Evolutionary conservation across 2,113 vertebrate genomes (phyloP).

Genomic region (Xyrauchen texanus): DNA sequence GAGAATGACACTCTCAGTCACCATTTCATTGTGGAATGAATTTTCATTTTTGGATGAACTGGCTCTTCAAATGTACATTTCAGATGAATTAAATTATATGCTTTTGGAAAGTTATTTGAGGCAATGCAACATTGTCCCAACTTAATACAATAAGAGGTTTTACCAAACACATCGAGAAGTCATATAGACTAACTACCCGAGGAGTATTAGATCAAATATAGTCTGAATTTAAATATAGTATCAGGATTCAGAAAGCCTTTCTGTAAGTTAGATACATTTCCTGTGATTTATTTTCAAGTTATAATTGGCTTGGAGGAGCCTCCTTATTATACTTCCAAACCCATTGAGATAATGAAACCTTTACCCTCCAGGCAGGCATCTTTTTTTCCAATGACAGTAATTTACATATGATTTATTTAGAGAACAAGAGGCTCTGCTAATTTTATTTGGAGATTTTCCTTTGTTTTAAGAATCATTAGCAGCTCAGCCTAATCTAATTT

Average conservation of each 20-base stretch:
- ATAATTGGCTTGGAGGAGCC: conserved; percentile 64
- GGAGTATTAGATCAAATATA: not conserved
- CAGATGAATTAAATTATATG: too few species aligned
- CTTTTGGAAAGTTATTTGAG: not conserved
- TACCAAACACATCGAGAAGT: not conserved
- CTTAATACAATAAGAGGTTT: not conserved
- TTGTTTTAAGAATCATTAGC: conserved; percentile 99
- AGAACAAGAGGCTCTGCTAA: conserved; percentile 89
- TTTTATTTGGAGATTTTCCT: conserved; percentile 96
- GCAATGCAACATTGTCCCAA: conserved; percentile 2
- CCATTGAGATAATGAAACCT: conserved; percentile 76
- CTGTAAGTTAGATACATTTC: conserved; percentile 17
- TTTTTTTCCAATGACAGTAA: conserved; percentile 92
- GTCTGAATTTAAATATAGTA: not conserved
- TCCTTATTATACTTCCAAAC: conserved; percentile 64
- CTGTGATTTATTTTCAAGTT: conserved; percentile 54
- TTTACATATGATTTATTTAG: conserved; percentile 99
- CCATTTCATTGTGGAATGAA: too few species aligned
- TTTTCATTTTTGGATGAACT: too few species aligned
- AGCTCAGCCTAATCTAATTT: conserved; percentile 95
- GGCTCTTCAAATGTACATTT: too few species aligned
- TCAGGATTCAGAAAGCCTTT: not conserved
- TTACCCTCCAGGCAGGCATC: conserved; percentile 92
- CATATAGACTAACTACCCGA: not conserved
- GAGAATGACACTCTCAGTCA: too few species aligned